Conservation (phyloP, 2,888 invertebrate species). For the Nebria salina region DNA sequence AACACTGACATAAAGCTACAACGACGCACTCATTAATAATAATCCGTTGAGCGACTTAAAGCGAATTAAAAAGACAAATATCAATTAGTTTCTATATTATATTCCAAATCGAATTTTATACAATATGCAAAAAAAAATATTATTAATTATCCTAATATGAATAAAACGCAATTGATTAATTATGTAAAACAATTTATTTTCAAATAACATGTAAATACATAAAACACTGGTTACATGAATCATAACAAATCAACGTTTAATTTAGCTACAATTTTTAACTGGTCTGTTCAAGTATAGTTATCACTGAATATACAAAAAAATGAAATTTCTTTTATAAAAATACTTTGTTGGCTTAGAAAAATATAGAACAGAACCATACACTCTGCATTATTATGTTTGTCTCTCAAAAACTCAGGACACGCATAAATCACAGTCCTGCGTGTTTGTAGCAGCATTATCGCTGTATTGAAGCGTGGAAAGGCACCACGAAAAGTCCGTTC, state of each 20-base stretch:
- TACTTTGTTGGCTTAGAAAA: conserved; percentile 28
- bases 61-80: too few species aligned
- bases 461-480: conserved; percentile 2
- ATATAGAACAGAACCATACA: conserved; percentile 31
- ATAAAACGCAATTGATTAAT: conserved; percentile 3
- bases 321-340: conserved; percentile 35
- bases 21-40: not conserved
- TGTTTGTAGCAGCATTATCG: not conserved
- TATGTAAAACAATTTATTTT: conserved; percentile 42
- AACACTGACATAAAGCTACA: too few species aligned
- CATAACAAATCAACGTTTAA: conserved; percentile 26
- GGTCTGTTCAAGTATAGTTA: conserved; percentile 10
- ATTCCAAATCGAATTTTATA: too few species aligned
- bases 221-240: conserved; percentile 36
- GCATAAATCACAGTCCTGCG: conserved; percentile 2
- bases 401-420: not conserved
- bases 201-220: conserved; percentile 40
- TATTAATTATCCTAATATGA: not conserved
- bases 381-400: conserved; percentile 25
- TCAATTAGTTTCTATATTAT: too few species aligned
- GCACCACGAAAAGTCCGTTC: conserved; percentile 7
- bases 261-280: not conserved
- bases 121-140: too few species aligned
- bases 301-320: not conserved
- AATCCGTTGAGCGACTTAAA: not conserved